Conservation (phyloP, 2,113 vertebrate genomes). For the Mesitornis unicolor region DNA sequence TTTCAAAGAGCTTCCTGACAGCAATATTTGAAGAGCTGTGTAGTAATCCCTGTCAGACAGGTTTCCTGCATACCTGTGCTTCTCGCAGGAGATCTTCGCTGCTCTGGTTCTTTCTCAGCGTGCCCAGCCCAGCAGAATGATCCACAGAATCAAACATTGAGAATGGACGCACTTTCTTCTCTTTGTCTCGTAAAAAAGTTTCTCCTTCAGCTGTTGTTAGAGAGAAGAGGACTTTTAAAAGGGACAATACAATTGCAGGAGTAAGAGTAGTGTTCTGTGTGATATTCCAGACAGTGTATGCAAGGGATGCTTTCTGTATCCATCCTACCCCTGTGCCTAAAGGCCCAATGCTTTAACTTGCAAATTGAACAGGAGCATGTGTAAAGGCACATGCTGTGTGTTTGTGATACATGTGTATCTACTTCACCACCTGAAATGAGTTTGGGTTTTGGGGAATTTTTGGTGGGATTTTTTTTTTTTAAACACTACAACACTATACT, state of each 20-base stretch:
- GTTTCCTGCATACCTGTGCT: conserved; percentile 77
- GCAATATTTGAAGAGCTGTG: not conserved
- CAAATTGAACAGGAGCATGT: not conserved
- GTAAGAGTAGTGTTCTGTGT: not conserved
- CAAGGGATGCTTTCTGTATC: not conserved
- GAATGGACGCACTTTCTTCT: conserved; percentile 87
- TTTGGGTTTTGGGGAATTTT: not conserved
- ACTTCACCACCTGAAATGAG: not conserved
- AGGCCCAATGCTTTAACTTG: not conserved
- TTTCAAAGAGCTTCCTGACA: not conserved
- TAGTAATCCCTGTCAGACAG: not conserved
- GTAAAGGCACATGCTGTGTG: no score
- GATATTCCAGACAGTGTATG: not conserved
- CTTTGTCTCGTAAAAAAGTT: conserved; percentile 76
- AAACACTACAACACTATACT: not conserved
- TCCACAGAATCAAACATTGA: conserved; percentile 94
- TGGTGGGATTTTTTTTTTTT: no score
- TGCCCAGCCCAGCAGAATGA: conserved; percentile 65
- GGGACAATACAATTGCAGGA: not conserved
- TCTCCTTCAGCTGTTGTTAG: conserved; percentile 73
- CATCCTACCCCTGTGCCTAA: not conserved
- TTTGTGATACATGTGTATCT: not conserved
- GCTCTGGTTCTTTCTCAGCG: conserved; percentile 93
- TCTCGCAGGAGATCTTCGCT: conserved; percentile 92
- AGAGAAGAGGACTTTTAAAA: not conserved